Evolutionary conservation across 2,888 invertebrate species (phyloP).

Genomic region (Leptinotarsa haldemani): DNA sequence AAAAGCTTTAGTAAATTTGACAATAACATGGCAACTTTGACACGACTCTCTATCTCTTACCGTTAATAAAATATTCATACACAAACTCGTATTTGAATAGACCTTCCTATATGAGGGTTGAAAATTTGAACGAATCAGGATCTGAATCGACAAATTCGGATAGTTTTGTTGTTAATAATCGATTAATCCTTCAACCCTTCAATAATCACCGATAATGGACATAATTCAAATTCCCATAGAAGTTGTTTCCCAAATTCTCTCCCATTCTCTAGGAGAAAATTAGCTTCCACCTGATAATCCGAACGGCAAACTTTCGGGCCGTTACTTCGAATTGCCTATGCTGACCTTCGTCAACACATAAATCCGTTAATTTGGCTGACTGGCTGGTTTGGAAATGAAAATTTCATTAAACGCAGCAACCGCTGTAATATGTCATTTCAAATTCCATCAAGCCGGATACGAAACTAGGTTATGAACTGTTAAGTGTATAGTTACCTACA

Average conservation of each 20-base stretch:
- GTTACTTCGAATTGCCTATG: background rate
- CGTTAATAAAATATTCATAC: no score
- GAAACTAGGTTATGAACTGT: background rate
- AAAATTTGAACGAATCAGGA: no score
- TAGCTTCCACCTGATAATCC: background rate
- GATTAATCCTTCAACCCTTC: background rate
- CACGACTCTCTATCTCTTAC: no score
- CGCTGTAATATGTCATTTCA: constrained; percentile 6
- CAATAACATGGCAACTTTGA: no score
- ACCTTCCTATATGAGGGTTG: no score
- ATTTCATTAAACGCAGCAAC: constrained; percentile 11
- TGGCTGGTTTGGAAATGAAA: constrained; percentile 1
- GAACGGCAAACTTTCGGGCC: background rate
- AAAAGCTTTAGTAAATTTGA: no score
- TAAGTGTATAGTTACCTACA: background rate
- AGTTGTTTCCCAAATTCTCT: background rate
- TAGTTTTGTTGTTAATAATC: no score
- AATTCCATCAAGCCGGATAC: constrained; percentile 4
- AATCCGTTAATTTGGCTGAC: constrained; percentile 2
- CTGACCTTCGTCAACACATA: background rate
- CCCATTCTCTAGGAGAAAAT: background rate
- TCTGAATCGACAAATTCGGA: no score
- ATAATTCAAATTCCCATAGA: background rate
- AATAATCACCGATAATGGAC: background rate
- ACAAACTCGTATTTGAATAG: no score